A percentile compares a stretch with the other conserved stretches of the same genome.
Evolutionary conservation across 92 coral and sea anemone species (phyloP).

Genomic region (Isaurus tuberculatus): DNA sequence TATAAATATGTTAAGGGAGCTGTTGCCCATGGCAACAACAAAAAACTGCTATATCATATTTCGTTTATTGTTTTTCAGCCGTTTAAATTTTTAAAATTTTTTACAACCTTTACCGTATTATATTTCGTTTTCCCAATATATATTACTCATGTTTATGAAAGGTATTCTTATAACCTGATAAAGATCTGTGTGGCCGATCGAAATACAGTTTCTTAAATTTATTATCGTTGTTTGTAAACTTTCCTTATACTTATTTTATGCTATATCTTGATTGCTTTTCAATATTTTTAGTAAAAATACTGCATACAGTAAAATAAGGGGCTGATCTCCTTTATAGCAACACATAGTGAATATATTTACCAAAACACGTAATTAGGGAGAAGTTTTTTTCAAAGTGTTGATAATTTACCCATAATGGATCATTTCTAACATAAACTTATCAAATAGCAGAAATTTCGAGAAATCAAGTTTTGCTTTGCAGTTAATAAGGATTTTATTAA

Average conservation of each 20-base stretch:
- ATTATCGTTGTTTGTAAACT: no score
- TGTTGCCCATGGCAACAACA: slow-evolving; percentile 3
- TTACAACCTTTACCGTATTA: no score
- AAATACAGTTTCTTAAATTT: no score
- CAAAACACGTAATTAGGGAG: slow-evolving; percentile 36
- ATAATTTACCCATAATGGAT: no score
- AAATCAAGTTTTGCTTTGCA: neutral
- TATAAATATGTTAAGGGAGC: slow-evolving; percentile 7
- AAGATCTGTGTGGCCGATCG: no score
- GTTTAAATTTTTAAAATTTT: no score
- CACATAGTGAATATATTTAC: slow-evolving; percentile 50
- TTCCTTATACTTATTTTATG: no score
- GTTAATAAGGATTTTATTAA: slow-evolving; percentile 7
- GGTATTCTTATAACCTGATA: no score
- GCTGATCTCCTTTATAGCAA: slow-evolving; percentile 41
- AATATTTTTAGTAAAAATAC: slow-evolving; percentile 31
- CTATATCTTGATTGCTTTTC: slow-evolving; percentile 48
- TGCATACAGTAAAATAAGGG: slow-evolving; percentile 42
- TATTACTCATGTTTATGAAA: no score
- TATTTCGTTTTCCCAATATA: no score
- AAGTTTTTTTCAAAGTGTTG: slow-evolving; percentile 8
- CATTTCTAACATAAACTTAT: slow-evolving; percentile 9
- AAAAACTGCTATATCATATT: slow-evolving; percentile 50
- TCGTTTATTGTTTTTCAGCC: slow-evolving; percentile 42
- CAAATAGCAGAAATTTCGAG: slow-evolving; percentile 16